These are phyloP conservation scores for Diploscapter pachys DNA, from an alignment of 1,140 invertebrate genomes.

Conservation along the genomic window DNA sequence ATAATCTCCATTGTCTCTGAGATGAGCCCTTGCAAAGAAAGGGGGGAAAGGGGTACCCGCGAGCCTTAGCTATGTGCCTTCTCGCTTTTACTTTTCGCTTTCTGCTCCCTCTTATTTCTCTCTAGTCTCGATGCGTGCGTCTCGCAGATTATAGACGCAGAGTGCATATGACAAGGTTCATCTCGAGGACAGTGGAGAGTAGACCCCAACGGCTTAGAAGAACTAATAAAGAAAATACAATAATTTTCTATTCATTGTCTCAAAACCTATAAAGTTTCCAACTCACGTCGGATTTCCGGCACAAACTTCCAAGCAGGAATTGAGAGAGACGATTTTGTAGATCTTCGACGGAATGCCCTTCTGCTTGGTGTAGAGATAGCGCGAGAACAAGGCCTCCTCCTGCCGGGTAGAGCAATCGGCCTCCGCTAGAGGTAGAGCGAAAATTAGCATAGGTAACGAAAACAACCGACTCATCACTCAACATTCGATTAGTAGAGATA, in stretches of 20 bases:
- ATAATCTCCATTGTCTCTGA: too few relatives aligned
- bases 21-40: not conserved
- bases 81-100: too few relatives aligned
- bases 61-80: not conserved
- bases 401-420: slow-evolving; percentile 42
- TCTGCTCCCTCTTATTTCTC: too few relatives aligned
- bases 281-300: slow-evolving; percentile 38
- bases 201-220: too few relatives aligned
- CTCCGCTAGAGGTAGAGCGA: slow-evolving; percentile 34
- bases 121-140: too few relatives aligned
- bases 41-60: not conserved
- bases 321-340: slow-evolving; percentile 44
- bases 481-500: too few relatives aligned
- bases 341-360: slow-evolving; percentile 45
- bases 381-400: slow-evolving; percentile 51
- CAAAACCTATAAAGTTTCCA: not conserved
- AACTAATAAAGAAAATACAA: too few relatives aligned
- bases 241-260: slow-evolving; percentile 1
- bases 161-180: too few relatives aligned
- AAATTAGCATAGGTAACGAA: not conserved
- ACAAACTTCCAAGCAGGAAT: slow-evolving; percentile 51
- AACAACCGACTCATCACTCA: too few relatives aligned
- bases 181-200: too few relatives aligned
- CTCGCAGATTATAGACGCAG: too few relatives aligned
- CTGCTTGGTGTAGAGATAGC: slow-evolving; percentile 56